Evolutionary conservation across 2,888 invertebrate genomes (phyloP), one percentile per base, ranked within the genome.

Genomic region (Sycophila texana): DNA sequence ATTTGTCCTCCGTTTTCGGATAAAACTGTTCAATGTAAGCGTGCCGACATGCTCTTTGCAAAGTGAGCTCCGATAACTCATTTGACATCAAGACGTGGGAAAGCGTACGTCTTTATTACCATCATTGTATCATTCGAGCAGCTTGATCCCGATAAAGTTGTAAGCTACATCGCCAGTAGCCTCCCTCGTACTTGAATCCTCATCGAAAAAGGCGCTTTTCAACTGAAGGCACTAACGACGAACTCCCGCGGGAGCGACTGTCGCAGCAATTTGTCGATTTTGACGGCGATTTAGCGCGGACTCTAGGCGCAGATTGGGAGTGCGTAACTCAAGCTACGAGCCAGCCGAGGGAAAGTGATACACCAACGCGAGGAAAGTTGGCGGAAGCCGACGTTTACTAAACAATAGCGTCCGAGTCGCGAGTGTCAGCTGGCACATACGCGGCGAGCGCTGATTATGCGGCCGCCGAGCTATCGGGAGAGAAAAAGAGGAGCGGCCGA

Each of bases 361-460:
- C 30, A 71, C 51, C 72, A 18, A 39, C 73, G 68, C 67, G 68
- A 67, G 78, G 61, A 67, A 73, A 73, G 47, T 51, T 61, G 66
- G 5, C 2, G 57, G 5, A 53, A 73, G 13, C n/a, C 68, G 30
- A 55, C 76, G 49, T 18, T 57, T 26, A 30, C 76, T n/a, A 39
- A 57, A 63, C 70, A 77, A n/a, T 5, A 66, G 57, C 77, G 66
- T 20, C 53, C n/a, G n/a, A n/a, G n/a, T n/a, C n/a, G n/a, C 72
- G 72, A 61, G 67, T 72, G 79, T 76, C 79, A 80, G 76, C 80
- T 80, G 80, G 79, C 66, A 18, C 30, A 66, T 22, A 49, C 65
- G 57, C 57, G 65, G 22, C 57, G n/a, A n/a, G 55, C 79, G 22
- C 12, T 49, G 53, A 55, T 60, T 57, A 16, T 4, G 30, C 30